Evolutionary conservation across 2,113 vertebrate genomes (phyloP).

Genomic region (Choloepus hoffmanni): DNA sequence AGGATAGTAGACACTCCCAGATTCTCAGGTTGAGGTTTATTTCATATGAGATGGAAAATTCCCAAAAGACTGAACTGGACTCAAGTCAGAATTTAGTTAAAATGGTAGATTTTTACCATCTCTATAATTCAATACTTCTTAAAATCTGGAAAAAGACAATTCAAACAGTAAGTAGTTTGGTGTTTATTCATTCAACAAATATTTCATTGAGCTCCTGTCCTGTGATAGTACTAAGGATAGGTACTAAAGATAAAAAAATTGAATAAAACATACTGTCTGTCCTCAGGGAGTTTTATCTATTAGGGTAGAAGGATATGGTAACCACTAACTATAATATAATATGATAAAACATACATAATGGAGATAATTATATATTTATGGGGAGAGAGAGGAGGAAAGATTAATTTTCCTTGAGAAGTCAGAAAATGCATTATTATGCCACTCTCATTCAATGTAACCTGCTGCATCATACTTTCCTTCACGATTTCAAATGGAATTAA

Average conservation of each 20-base stretch:
- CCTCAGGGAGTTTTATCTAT: background rate
- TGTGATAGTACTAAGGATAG: background rate
- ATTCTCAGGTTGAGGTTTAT: background rate
- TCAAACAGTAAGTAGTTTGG: background rate
- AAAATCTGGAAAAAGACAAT: background rate
- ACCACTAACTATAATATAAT: background rate
- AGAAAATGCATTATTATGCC: background rate
- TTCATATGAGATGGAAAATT: background rate
- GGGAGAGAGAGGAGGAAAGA: background rate
- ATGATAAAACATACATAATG: background rate
- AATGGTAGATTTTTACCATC: background rate
- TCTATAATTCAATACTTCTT: background rate
- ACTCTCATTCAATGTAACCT: conserved; percentile 14
- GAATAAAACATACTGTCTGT: conserved; percentile 3
- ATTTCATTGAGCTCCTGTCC: background rate
- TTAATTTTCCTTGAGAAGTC: background rate
- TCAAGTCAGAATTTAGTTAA: background rate
- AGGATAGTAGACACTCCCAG: background rate
- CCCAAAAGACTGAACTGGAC: background rate
- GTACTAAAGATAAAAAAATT: background rate
- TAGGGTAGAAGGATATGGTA: background rate
- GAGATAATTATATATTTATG: background rate
- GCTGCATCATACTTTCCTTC: background rate
- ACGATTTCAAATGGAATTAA: background rate
- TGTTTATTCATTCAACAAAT: background rate